Evolutionary conservation across 2,888 invertebrate genomes (phyloP).

Genomic region (Lasioglossum figueresi): DNA sequence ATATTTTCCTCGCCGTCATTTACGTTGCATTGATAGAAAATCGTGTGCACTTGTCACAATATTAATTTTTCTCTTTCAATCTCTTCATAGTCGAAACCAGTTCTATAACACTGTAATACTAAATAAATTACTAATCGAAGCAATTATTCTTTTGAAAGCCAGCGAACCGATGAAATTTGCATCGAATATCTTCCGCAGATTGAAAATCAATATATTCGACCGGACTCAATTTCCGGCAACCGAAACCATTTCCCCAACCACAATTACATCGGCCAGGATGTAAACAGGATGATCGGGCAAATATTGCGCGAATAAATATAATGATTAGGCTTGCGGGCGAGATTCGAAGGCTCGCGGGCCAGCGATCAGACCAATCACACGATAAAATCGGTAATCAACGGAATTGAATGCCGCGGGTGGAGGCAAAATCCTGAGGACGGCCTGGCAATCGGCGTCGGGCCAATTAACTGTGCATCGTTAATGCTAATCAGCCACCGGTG

Average conservation of each 20-base stretch:
- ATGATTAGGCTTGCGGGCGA: background rate
- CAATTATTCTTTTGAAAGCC: background rate
- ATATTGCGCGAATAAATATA: background rate
- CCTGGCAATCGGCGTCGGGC: constrained; percentile 22
- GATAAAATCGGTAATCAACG: background rate
- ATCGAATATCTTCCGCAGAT: background rate
- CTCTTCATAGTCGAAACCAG: background rate
- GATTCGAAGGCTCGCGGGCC: background rate
- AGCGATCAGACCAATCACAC: constrained; percentile 1
- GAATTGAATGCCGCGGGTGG: background rate
- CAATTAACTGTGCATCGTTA: constrained; percentile 40
- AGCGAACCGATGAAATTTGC: background rate
- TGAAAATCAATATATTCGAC: background rate
- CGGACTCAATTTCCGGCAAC: background rate
- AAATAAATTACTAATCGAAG: background rate
- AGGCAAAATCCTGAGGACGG: constrained; percentile 8
- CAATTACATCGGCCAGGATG: background rate
- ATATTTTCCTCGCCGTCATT: background rate
- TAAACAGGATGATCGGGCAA: background rate
- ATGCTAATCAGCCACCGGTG: constrained; percentile 39
- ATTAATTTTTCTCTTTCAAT: background rate
- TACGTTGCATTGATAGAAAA: too few relatives aligned
- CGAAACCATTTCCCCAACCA: background rate
- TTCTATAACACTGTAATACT: background rate
- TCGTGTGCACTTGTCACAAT: too few relatives aligned